These are phyloP conservation scores for Limosa lapponica DNA, from an alignment of 2,797 vertebrate genomes.

Conservation along the genomic window DNA sequence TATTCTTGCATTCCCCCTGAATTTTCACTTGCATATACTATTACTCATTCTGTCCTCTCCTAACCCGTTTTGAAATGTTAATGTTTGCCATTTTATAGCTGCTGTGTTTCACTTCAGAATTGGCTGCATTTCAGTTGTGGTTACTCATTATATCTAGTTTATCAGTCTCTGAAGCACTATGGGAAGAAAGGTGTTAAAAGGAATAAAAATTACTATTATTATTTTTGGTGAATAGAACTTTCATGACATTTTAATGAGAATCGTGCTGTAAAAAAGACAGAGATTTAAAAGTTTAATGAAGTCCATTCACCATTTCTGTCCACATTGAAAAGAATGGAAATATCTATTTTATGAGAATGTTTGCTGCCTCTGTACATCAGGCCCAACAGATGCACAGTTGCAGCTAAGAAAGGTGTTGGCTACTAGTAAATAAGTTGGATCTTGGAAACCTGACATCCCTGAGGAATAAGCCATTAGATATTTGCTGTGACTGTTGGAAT, in stretches of 20 bases:
- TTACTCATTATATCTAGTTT: not conserved
- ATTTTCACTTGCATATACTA: not conserved
- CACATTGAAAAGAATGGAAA: not conserved
- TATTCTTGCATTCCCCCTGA: not conserved
- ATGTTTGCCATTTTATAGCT: constrained; percentile 10
- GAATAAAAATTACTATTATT: not conserved
- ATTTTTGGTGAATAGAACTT: not conserved
- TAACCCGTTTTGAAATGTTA: constrained; percentile 17
- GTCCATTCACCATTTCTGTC: not conserved
- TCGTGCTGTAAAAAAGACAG: not conserved
- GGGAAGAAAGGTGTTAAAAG: constrained; percentile 9
- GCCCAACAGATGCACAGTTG: not conserved
- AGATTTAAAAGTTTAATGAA: not conserved
- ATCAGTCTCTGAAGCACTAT: not conserved
- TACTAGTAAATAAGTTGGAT: not conserved
- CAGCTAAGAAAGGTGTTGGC: not conserved
- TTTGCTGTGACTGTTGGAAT: not conserved
- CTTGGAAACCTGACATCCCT: not conserved
- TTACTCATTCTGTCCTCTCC: not conserved
- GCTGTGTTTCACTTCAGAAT: not conserved
- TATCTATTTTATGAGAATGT: not conserved
- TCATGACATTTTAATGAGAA: not conserved
- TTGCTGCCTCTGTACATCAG: not conserved
- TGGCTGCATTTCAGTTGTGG: constrained; percentile 9
- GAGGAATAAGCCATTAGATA: constrained; percentile 38